These are phyloP conservation scores for Aleiodes testaceus DNA, from an alignment of 2,888 invertebrate genomes.

Conservation along the genomic window DNA sequence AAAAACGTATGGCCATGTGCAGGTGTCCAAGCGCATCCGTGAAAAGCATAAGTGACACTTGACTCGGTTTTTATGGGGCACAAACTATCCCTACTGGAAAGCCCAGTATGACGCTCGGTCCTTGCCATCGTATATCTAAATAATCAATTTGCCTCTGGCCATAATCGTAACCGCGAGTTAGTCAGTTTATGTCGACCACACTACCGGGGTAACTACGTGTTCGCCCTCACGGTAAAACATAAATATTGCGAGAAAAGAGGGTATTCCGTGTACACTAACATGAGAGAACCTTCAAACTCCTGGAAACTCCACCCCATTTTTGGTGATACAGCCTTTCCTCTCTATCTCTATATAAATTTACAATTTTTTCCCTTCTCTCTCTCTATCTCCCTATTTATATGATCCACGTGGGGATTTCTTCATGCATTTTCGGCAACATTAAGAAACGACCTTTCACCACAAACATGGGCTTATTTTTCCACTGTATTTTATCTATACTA, in stretches of 20 bases:
- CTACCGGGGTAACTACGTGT: slow-evolving; percentile 60
- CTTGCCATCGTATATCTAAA: slow-evolving; percentile 66
- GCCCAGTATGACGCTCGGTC: slow-evolving; percentile 31
- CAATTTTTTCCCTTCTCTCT: slow-evolving; percentile 18
- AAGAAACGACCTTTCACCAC: no score
- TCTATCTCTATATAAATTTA: slow-evolving; percentile 29
- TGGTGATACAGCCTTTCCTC: slow-evolving; percentile 31
- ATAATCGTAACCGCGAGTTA: slow-evolving; percentile 72
- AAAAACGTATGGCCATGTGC: not conserved
- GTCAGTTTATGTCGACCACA: slow-evolving; percentile 62
- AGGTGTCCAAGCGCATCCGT: slow-evolving; percentile 48
- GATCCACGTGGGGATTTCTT: no score
- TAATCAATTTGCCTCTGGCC: slow-evolving; percentile 70
- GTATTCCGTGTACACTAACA: slow-evolving; percentile 55
- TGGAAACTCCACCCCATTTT: not conserved
- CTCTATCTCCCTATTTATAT: not conserved
- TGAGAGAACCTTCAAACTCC: slow-evolving; percentile 23
- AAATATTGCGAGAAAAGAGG: slow-evolving; percentile 59
- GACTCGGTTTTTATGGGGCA: slow-evolving; percentile 66
- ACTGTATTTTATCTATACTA: not conserved
- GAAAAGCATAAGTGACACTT: slow-evolving; percentile 64
- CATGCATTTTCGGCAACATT: no score
- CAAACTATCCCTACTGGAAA: slow-evolving; percentile 57
- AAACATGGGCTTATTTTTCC: not conserved
- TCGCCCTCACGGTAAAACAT: slow-evolving; percentile 57